Evolutionary conservation across 1,140 invertebrate genomes (phyloP), one percentile per base, ranked within the genome.

Genomic region (Coptotermes formosanus): DNA sequence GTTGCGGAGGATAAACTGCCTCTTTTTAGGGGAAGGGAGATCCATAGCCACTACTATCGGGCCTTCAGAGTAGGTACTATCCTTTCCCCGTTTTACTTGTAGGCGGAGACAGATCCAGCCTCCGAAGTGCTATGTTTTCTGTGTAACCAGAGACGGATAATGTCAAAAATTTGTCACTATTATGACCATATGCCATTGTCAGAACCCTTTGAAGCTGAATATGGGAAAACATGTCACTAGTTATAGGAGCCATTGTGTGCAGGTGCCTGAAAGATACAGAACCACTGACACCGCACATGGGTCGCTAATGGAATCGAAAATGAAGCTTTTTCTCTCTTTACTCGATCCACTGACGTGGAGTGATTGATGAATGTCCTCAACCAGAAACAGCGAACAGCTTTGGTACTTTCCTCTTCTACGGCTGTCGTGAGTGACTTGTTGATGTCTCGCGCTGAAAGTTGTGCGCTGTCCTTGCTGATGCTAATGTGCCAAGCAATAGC

Each of bases 251-350:
- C n/a, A 30, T 75, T 25, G 64, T 14, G 25, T 75, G 64, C n/a
- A 75, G 64, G 25, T 75, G 64, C 64, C 64, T 75, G n/a, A 2
- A 12, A 25, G 4, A 75, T 30, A 30, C 64, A 75, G 64, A 75
- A 30, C n/a, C 19, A n/a, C 64, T 75, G 64, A 25, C n/a, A 75
- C 25, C 52, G n/a, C 64, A 75, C 7, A 11, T 14, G 64, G 64
- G 64, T 30, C 64, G 64, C 64, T 75, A 75, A 75, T 75, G 64
- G 64, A 75, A 75, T 75, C 64, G 64, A 75, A 75, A 75, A 75
- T 75, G 64, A 75, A 75, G 64, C 64, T 75, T 75, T 55, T 64
- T 64, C n/a, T 75, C 64, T 75, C 64, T 75, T 30, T 25, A 30
- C 64, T 75, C 64, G 7, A 75, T 75, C 64, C 64, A 75, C 9